Evolutionary conservation across 37 sponge, comb jelly and placozoan genomes (phyloP).

Genomic region (Axinella damicornis): DNA sequence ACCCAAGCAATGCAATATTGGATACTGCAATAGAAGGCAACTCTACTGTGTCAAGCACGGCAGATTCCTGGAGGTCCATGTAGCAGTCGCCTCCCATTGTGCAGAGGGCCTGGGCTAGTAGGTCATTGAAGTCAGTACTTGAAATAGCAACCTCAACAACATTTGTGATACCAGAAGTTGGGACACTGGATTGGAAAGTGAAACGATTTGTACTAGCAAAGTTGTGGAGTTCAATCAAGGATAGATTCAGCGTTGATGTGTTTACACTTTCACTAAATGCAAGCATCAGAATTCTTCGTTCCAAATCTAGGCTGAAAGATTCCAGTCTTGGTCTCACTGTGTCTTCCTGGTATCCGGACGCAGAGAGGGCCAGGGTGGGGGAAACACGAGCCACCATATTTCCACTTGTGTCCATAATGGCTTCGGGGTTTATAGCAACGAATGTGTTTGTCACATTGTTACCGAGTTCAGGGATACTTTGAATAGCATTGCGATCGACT

Average conservation of each 20-base stretch:
- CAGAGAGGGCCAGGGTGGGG: slow-evolving; percentile 65
- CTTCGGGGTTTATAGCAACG: slow-evolving; percentile 81
- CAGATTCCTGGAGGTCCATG: slow-evolving; percentile 52
- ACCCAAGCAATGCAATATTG: slow-evolving; percentile 13
- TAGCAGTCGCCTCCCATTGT: slow-evolving; percentile 40
- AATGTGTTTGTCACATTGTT: slow-evolving; percentile 68
- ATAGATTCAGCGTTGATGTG: slow-evolving; percentile 73
- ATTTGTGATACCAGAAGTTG: slow-evolving; percentile 29
- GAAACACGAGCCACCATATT: slow-evolving; percentile 84
- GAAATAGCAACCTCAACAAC: slow-evolving; percentile 48
- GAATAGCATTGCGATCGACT: slow-evolving; percentile 60
- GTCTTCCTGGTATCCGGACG: slow-evolving; percentile 51
- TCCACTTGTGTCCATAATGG: slow-evolving; percentile 83
- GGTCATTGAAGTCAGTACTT: slow-evolving; percentile 49
- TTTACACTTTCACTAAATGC: slow-evolving; percentile 79
- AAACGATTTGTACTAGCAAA: background rate
- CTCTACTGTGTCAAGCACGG: slow-evolving; percentile 66
- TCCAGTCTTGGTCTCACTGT: slow-evolving; percentile 61
- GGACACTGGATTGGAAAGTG: slow-evolving; percentile 37
- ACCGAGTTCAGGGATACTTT: slow-evolving; percentile 57
- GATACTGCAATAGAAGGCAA: slow-evolving; percentile 8
- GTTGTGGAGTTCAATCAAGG: slow-evolving; percentile 44
- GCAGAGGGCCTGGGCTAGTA: slow-evolving; percentile 53
- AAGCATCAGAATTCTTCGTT: slow-evolving; percentile 58
- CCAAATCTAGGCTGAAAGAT: slow-evolving; percentile 72